Evolutionary conservation across 2,888 invertebrate genomes (phyloP), one percentile per base, ranked within the genome.

Genomic region (Cosmorhoe ocellata): DNA sequence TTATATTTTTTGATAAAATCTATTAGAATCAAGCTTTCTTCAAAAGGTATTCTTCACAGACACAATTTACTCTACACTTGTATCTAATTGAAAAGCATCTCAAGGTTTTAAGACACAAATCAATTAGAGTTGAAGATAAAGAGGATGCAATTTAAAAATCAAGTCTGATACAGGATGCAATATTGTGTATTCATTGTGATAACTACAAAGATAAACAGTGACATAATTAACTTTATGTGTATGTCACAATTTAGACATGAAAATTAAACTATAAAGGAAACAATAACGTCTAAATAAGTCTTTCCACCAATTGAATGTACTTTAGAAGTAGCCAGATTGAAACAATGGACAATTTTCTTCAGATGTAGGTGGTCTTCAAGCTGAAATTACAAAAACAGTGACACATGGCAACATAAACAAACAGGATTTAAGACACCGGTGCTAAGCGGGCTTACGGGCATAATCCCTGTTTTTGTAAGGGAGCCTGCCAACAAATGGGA

Each of bases 401-500:
- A 65, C 69, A 73, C 74, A 75, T 74, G 58, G 58, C 44, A 58
- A 73, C 63, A 68, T 71, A 78, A 80, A 81, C 75, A 79, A 77
- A 76, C 79, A 79, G 81, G 84, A 82, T 78, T 80, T 83, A 74
- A 79, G 81, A 84, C 71, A 76, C 76, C 71, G 24, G 75, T 73
- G 71, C 77, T 79, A 76, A 64, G 67, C 76, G 73, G 79, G 80
- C 81, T 86, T 81, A 82, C 61, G 63, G 70, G 71, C 73, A 51
- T 89, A 88, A 89, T 86, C 87, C 87, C 65, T 84, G 83, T 86
- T 86, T 86, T 83, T 81, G 84, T 87, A 76, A 84, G 87, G 86
- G 84, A 77, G 83, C 69, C 76, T 79, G 82, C 74, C 80, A 78
- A 79, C 87, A 84, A 88, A 87, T 89, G 86, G 79, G 73, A 85